Conservation (phyloP, 2,797 vertebrate genomes). For the Sebastolobus alascanus region DNA sequence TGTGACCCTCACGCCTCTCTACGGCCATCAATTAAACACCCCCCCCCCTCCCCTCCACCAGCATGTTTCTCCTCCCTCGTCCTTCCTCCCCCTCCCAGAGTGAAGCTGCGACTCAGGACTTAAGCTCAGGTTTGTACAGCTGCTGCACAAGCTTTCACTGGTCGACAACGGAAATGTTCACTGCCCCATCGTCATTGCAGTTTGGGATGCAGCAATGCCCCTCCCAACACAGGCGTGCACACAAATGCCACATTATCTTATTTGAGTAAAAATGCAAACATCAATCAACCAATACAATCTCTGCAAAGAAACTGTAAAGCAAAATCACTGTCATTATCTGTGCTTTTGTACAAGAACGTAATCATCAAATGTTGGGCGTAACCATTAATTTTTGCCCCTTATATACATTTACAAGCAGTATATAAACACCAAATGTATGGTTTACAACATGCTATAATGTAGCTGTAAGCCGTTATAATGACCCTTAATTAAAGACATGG, state of each 20-base stretch:
- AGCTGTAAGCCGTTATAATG: neutral
- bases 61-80: constrained; percentile 56
- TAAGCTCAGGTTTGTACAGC: constrained; percentile 91
- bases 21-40: constrained; percentile 57
- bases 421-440: neutral
- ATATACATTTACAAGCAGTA: neutral
- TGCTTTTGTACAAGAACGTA: neutral
- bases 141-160: constrained; percentile 87
- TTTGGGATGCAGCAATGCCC: neutral
- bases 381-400: neutral
- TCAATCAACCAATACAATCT: neutral
- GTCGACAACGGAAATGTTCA: constrained; percentile 88
- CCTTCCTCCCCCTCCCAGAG: constrained; percentile 83
- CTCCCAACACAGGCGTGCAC: constrained; percentile 4
- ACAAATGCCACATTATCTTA: neutral
- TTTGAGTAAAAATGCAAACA: neutral
- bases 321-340: neutral
- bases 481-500: neutral
- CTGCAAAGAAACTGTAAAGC: neutral
- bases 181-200: constrained; percentile 39
- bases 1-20: constrained; percentile 60
- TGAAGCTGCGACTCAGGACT: constrained; percentile 78
- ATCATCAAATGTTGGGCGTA: neutral
- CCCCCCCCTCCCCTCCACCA: neutral
- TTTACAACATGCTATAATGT: neutral